phyloP scores from a whole-genome alignment of 2,113 vertebrate genomes.

The Pao palembangensis region DNA sequence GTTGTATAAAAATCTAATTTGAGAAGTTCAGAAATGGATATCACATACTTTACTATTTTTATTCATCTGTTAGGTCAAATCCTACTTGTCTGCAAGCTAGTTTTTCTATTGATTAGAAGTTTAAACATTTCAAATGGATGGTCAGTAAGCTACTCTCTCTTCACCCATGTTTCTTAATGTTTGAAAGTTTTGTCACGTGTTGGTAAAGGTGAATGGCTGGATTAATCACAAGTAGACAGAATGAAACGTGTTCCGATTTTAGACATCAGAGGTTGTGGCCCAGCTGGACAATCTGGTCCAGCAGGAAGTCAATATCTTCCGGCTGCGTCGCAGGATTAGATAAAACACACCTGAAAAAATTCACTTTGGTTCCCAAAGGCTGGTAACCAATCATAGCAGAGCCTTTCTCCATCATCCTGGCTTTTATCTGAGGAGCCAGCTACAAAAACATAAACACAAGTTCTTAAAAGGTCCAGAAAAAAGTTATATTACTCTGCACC shows the following conservation, averaged over 20 bases:
- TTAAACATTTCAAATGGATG: no score
- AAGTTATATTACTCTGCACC: not conserved
- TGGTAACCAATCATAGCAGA: conserved; percentile 67
- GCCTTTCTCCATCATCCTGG: conserved; percentile 67
- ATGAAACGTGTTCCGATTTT: not conserved
- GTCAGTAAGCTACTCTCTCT: no score
- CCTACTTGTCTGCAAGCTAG: no score
- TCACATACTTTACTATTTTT: no score
- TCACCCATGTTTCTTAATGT: no score
- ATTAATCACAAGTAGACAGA: no score
- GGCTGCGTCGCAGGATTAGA: conserved; percentile 68
- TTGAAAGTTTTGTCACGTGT: no score
- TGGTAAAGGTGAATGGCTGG: no score
- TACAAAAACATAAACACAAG: conserved; percentile 21
- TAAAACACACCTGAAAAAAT: conserved; percentile 75
- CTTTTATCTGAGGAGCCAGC: conserved; percentile 75
- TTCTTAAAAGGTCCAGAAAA: not conserved
- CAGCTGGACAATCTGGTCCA: conserved; percentile 66
- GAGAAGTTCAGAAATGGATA: no score
- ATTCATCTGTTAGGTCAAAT: no score
- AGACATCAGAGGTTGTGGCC: conserved; percentile 53
- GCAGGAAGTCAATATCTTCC: conserved; percentile 69
- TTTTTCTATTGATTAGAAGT: no score
- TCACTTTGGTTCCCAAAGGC: conserved; percentile 60
- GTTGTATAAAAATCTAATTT: no score